Base-by-base conservation (phyloP, 2,113 vertebrate genomes). In the Nerophis ophidion region DNA sequence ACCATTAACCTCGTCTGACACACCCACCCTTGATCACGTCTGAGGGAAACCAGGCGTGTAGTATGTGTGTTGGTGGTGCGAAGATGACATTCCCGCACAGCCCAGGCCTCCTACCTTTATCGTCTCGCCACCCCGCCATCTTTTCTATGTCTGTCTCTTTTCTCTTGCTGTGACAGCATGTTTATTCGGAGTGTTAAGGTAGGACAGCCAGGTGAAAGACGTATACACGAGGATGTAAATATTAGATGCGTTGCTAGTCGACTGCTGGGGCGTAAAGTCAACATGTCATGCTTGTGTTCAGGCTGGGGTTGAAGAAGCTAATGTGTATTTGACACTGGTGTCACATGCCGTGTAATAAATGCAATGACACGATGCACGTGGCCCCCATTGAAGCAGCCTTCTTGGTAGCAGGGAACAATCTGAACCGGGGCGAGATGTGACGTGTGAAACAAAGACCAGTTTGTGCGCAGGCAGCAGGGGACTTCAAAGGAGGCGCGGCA, bases 21-120 rank as follows among this genome's bases (percentile, higher is more conserved):
- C 76, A 82, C 76, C 80, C 71, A 70, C 62, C 1, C 62, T 58
- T 74, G 63, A 79, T 80, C 73, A 61, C 42, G 55, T 75, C 76
- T 71, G 63, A 71, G 16, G 48, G 63, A 64, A 68, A 52, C 42
- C 54, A 56, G 53, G 54, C 38, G 69, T 36, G 13, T 65, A 71
- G 42, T 47, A 58, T 67, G 40, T 59, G 56, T 72, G 40, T 71
- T 70, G 46, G 68, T 55, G 50, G 36, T 76, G 66, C 72, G 68
- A 73, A 77, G 74, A 79, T 77, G 71, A 75, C 73, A 83, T 85
- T 83, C 79, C 73, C 71, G 47, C 61, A 69, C 64, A 70, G 66
- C 79, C 68, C 63, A 81, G 73, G 74, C 61, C 50, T 66, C 68
- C 49, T 70, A 75, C 68, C 65, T 56, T 26, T 75, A 74, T 51